phyloP scores from a whole-genome alignment of 2,797 vertebrate genomes.

The Urophycis tenuis region DNA sequence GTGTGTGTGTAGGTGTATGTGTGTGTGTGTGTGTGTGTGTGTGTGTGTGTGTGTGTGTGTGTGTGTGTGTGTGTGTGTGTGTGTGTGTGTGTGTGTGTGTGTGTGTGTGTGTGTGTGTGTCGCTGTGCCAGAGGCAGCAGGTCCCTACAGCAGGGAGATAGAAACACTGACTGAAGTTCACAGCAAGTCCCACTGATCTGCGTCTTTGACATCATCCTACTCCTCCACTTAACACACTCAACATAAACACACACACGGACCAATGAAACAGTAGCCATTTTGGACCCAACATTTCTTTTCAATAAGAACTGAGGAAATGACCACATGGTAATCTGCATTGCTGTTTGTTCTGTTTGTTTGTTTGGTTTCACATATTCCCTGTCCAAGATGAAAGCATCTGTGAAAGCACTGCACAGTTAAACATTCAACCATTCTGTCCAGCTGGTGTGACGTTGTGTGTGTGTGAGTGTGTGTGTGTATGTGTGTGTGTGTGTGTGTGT shows the following conservation, averaged over 20 bases:
- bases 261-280: not conserved
- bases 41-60: too few relatives aligned
- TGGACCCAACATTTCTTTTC: not conserved
- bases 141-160: slow-evolving; percentile 21
- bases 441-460: slow-evolving; percentile 44
- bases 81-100: slow-evolving; percentile 14
- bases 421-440: slow-evolving; percentile 42
- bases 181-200: not conserved
- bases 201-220: not conserved
- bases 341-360: slow-evolving; percentile 10
- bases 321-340: not conserved
- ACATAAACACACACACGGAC: slow-evolving; percentile 3
- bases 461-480: slow-evolving; percentile 31
- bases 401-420: slow-evolving; percentile 42
- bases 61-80: too few relatives aligned
- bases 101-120: slow-evolving; percentile 10
- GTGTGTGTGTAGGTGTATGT: too few relatives aligned
- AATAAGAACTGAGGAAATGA: not conserved
- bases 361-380: slow-evolving; percentile 19
- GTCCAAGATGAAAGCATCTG: slow-evolving; percentile 42
- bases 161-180: not conserved
- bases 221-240: not conserved
- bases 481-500: slow-evolving; percentile 27
- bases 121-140: slow-evolving; percentile 40
- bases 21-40: too few relatives aligned